Evolutionary conservation across 2,797 vertebrate species (phyloP), one percentile per base, ranked within the genome.

Genomic region (Pseudochromis fuscus): DNA sequence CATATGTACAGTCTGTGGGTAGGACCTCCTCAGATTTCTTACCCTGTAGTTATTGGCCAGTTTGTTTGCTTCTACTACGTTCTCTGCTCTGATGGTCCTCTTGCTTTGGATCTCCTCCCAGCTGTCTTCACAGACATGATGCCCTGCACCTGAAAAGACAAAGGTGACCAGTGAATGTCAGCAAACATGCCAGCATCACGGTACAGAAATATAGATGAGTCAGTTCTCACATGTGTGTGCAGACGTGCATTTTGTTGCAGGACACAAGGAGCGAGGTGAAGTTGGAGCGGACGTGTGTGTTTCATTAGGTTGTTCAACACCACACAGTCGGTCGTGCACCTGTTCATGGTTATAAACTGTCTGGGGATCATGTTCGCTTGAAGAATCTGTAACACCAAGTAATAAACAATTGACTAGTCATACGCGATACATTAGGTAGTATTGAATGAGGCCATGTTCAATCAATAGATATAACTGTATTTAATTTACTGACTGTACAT

Each of bases 21-120:
- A 12, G 0, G 38, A 58, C 59, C 58, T 4, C 9, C 7, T 51
- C 12, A 6, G 2, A 48, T n/a, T 12, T 62, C 75, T 81, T 53
- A 95, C 95, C 93, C 94, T 95, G 89, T 95, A 96, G 84, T 96
- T 97, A 87, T 96, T 96, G 68, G 95, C 95, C 33, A 96, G 92
- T 78, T 95, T 95, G 83, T 95, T 94, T 51, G 95, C 95, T 66
- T 96, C 96, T 69, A 95, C 95, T 1, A 92, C 91, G 1, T 95
- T 96, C 71, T 96, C 96, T 0, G 94, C 94, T 12, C 84, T 94
- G 86, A 96, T 89, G 5, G 93, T 95, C 69, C 94, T 95, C 86
- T 92, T 95, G 71, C 85, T 94, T 45, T 80, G 81, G 30, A 91
- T 89, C 0, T 96, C 95, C 2, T 93, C 87, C 70, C 81, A 89